Conservation (phyloP, 2,888 invertebrate species). For the Thereva unica region DNA sequence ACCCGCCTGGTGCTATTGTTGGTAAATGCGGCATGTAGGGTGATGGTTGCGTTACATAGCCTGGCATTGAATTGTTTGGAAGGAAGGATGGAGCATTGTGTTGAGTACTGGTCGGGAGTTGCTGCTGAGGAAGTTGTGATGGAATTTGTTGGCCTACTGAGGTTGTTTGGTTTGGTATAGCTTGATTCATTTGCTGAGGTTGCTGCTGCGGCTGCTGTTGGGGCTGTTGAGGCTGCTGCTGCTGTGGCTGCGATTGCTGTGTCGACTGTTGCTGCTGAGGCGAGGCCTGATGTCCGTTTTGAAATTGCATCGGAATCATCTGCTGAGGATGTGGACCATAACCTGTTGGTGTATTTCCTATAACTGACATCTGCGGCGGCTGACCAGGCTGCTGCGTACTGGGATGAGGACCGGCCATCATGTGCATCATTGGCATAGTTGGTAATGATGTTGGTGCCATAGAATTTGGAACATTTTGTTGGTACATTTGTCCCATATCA, state of each 20-base stretch:
- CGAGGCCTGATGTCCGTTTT: constrained; percentile 52
- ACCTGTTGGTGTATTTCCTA: constrained; percentile 35
- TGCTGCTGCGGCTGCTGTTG: constrained; percentile 43
- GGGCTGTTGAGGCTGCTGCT: constrained; percentile 40
- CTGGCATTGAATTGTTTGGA: constrained; percentile 19
- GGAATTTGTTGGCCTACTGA: constrained; percentile 35
- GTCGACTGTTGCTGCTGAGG: constrained; percentile 42
- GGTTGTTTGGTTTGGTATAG: constrained; percentile 33
- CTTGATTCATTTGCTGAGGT: constrained; percentile 36
- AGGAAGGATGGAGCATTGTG: constrained; percentile 42
- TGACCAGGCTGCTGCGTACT: constrained; percentile 29
- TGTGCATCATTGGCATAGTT: constrained; percentile 40
- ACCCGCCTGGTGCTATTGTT: constrained; percentile 16
- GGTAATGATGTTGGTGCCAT: constrained; percentile 40
- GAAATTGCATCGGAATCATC: constrained; percentile 51
- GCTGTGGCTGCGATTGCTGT: constrained; percentile 40
- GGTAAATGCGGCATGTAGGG: constrained; percentile 15
- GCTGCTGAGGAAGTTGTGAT: constrained; percentile 33
- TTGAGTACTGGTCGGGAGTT: constrained; percentile 15
- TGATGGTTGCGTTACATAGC: constrained; percentile 19
- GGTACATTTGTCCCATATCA: constrained; percentile 43
- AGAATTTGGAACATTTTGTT: constrained; percentile 39
- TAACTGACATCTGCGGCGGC: constrained; percentile 39
- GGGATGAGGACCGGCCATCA: constrained; percentile 36
- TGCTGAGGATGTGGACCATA: constrained; percentile 40